phyloP scores from a whole-genome alignment of 2,797 vertebrate species.

The Peromyscus nudipes region DNA sequence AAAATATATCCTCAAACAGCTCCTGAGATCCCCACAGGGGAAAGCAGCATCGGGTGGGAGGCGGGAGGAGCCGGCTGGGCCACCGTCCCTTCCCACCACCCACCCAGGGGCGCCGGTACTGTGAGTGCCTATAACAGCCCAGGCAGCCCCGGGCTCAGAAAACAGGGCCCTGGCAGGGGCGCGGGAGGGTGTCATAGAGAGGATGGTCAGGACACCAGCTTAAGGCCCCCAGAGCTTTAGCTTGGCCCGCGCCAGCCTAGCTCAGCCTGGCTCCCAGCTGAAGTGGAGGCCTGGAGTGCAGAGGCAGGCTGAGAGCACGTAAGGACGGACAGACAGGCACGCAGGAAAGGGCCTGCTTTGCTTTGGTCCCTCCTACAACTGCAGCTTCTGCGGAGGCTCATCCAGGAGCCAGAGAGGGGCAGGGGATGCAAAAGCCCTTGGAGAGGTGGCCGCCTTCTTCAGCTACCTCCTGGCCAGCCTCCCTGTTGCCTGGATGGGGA shows the following conservation, averaged over 20 bases:
- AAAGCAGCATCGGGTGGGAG: conserved; percentile 83
- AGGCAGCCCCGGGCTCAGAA: conserved; percentile 83
- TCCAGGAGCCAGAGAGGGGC: neutral
- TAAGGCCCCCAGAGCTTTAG: neutral
- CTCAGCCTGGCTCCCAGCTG: neutral
- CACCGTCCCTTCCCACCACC: conserved; percentile 73
- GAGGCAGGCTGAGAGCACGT: neutral
- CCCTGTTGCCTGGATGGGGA: conserved; percentile 76
- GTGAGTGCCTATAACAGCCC: conserved; percentile 74
- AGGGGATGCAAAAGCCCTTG: conserved; percentile 50
- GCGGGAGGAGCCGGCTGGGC: conserved; percentile 50
- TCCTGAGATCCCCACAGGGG: conserved; percentile 87
- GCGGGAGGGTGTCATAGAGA: neutral
- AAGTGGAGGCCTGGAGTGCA: neutral
- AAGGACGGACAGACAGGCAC: neutral
- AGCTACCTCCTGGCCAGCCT: conserved; percentile 47
- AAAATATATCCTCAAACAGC: conserved; percentile 86
- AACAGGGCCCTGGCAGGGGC: conserved; percentile 76
- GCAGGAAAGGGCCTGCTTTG: conserved; percentile 41
- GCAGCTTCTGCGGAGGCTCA: conserved; percentile 58
- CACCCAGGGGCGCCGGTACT: conserved; percentile 80
- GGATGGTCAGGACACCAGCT: conserved; percentile 65
- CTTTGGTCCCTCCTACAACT: conserved; percentile 59
- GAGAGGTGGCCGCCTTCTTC: conserved; percentile 52
- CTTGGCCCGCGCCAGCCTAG: neutral